phyloP scores from a whole-genome alignment of 2,113 vertebrate genomes.

The Murina feae region DNA sequence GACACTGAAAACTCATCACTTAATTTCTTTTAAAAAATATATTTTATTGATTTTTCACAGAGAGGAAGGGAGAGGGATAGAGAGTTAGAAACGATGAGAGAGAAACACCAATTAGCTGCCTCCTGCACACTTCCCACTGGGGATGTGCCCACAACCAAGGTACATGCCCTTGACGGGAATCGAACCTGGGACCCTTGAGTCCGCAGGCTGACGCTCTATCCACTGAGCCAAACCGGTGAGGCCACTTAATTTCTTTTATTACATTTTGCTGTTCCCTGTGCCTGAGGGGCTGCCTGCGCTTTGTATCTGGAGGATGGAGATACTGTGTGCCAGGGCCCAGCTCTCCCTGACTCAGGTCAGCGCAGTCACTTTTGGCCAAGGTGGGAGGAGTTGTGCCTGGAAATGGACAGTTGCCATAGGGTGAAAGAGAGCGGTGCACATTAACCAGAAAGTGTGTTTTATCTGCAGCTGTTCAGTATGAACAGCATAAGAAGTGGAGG shows the following conservation, averaged over 20 bases:
- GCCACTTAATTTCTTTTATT: too few species aligned
- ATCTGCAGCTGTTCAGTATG: not conserved
- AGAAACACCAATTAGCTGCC: too few species aligned
- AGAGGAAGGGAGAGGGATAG: too few species aligned
- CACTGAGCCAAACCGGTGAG: too few species aligned
- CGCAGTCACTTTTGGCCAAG: rapidly evolving
- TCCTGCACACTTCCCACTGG: too few species aligned
- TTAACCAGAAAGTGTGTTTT: rapidly evolving
- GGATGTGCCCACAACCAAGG: too few species aligned
- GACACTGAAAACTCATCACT: not conserved
- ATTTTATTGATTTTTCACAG: too few species aligned
- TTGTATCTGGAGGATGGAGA: not conserved
- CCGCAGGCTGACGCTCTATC: too few species aligned
- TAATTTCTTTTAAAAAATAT: too few species aligned
- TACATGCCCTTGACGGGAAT: too few species aligned
- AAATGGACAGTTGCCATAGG: not conserved
- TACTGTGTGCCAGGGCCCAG: rapidly evolving
- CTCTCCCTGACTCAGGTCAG: not conserved
- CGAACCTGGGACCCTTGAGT: too few species aligned
- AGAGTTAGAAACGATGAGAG: too few species aligned
- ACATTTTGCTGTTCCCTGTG: rapidly evolving
- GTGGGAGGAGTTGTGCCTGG: not conserved
- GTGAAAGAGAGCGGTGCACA: rapidly evolving
- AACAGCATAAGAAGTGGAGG: rapidly evolving
- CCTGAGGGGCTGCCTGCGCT: rapidly evolving